These are phyloP conservation scores for Perca flavescens DNA, from an alignment of 2,113 vertebrate species.

Conservation along the genomic window DNA sequence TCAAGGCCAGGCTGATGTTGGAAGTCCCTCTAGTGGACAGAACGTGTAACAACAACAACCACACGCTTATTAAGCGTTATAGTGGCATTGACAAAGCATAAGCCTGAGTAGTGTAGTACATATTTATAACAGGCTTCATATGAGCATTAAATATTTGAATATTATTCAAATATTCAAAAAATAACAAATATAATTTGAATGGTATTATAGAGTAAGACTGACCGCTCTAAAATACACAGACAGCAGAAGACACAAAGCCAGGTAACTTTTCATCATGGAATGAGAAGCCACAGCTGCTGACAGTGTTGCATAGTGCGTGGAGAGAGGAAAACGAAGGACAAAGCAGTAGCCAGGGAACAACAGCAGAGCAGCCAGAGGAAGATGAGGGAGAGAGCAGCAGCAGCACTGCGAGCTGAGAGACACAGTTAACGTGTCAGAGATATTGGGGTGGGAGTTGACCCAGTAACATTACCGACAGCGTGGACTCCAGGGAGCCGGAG, in stretches of 20 bases:
- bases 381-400: background rate
- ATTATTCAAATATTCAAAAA: no score
- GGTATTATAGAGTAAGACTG: no score
- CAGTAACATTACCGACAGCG: slow-evolving; percentile 84
- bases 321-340: slow-evolving; percentile 30
- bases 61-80: no score
- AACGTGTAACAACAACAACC: no score
- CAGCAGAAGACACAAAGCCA: background rate
- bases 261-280: background rate
- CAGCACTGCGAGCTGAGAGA: background rate
- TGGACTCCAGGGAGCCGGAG: slow-evolving; percentile 88
- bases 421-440: background rate
- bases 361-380: slow-evolving; percentile 3
- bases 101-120: no score
- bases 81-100: no score
- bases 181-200: no score
- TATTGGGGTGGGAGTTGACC: slow-evolving; percentile 10
- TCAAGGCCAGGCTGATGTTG: no score
- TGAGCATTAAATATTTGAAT: no score
- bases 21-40: no score
- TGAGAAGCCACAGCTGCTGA: background rate
- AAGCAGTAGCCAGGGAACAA: background rate
- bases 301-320: background rate
- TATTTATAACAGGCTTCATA: no score
- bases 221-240: no score